A percentile compares a stretch with the other conserved stretches of the same genome.
phyloP scores from a whole-genome alignment of 1,140 invertebrate species.

The Grapholita molesta region DNA sequence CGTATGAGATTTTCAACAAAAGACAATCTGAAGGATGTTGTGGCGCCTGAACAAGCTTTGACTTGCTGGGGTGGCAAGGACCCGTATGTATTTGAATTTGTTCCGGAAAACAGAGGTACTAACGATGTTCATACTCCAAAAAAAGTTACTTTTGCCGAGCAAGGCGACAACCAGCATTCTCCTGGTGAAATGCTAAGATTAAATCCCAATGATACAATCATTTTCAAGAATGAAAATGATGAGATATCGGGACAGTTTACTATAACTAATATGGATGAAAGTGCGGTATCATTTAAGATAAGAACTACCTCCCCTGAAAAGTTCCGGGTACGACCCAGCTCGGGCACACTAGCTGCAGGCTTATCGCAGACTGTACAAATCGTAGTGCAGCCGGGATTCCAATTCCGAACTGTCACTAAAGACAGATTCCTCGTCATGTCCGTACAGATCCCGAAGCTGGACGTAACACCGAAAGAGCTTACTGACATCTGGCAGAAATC shows the following conservation, averaged over 20 bases:
- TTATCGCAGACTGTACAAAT: conserved; percentile 69
- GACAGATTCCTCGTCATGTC: conserved; percentile 73
- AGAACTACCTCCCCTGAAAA: conserved; percentile 90
- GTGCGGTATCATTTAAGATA: conserved; percentile 87
- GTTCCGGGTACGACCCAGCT: conserved; percentile 92
- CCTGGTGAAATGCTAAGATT: conserved; percentile 74
- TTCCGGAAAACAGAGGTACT: conserved; percentile 77
- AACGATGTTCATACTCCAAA: conserved; percentile 65
- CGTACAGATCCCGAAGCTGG: conserved; percentile 57
- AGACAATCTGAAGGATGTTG: conserved; percentile 86
- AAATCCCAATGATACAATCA: conserved; percentile 80
- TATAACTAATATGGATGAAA: conserved; percentile 83
- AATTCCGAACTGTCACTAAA: conserved; percentile 53
- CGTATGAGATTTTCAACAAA: conserved; percentile 94
- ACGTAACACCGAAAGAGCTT: conserved; percentile 59
- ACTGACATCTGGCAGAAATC: conserved; percentile 67
- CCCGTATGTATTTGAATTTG: conserved; percentile 85
- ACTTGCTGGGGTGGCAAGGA: conserved; percentile 92
- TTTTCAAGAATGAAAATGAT: conserved; percentile 81
- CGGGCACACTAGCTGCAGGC: conserved; percentile 83
- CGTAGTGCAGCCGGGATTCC: conserved; percentile 62
- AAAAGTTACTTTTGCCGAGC: conserved; percentile 76
- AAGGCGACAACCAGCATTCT: conserved; percentile 54
- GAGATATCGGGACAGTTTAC: conserved; percentile 82
- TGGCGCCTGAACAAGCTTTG: conserved; percentile 86